Base-by-base conservation (phyloP, 2,888 invertebrate species). In the Tortrix viridana region DNA sequence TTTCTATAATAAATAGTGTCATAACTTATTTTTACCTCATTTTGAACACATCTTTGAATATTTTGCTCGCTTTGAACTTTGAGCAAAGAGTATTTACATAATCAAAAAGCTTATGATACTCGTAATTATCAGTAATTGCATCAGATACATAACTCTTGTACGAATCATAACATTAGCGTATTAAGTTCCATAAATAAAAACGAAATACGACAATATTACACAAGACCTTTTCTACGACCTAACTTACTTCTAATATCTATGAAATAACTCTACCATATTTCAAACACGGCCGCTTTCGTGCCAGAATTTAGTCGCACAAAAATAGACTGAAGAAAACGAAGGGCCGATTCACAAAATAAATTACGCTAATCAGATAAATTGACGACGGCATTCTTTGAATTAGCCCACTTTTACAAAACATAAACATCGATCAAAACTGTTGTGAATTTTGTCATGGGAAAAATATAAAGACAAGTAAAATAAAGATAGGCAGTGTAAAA, bases 191-290 rank as follows among this genome's bases (percentile, higher is more conserved):
- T n/a, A 12, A 53, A 46, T 43, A 12, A 44, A 61, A 80, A 81
- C 76, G 69, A 74, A 81, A 81, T 74, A 77, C 79, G 77, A 71
- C 75, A 82, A 82, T 79, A 83, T 81, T 79, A 69, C 60, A 56
- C 37, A 50, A 52, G 16, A 60, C 48, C 37, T 64, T 44, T 55
- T 50, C 46, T 48, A 53, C n/a, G n/a, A 52, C 18, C 63, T 63
- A 48, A 53, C 53, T 63, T 57, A 44, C 18, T 52, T 44, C 26
- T 53, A 54, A 48, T 12, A 9, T 53, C 32, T 26, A 56, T 46
- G 47, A 46, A 57, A 53, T 47, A 41, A 47, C 47, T 22, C 26
- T 22, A 18, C 16, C 32, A 32, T 41, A 52, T 38, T 57, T 63
- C 58, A 46, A 50, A 23, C 18, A 19, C 37, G 47, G 43, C 23